Percentiles rank a stretch among this genome's conserved stretches.
Evolutionary conservation across 1,140 invertebrate species (phyloP).

Genomic region (Hylyphantes graminicola): DNA sequence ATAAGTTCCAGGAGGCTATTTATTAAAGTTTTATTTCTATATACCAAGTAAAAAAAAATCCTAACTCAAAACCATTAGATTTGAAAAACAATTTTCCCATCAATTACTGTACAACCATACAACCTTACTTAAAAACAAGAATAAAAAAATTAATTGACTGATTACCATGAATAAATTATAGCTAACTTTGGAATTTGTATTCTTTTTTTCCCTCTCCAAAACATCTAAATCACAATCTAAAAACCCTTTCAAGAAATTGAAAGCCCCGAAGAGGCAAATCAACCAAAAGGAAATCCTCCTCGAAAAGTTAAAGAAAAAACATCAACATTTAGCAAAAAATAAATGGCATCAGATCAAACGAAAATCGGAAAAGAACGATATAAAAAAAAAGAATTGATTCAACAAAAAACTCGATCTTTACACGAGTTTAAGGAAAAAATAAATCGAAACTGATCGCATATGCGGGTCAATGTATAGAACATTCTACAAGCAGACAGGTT

Average conservation of each 20-base stretch:
- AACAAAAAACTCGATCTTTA: too few species aligned
- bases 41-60: too few species aligned
- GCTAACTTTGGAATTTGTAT: background rate
- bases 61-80: too few species aligned
- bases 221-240: background rate
- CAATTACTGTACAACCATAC: background rate
- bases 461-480: conserved; percentile 44
- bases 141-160: conserved; percentile 48
- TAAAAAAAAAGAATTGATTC: too few species aligned
- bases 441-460: conserved; percentile 44
- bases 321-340: conserved; percentile 5
- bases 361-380: background rate
- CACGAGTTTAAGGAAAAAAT: background rate
- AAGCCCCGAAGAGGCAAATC: conserved; percentile 27
- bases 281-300: conserved; percentile 26
- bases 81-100: background rate
- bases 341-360: background rate
- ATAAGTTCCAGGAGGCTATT: too few species aligned
- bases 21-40: too few species aligned
- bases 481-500: conserved; percentile 47
- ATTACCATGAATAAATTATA: conserved; percentile 41
- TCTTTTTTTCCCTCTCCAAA: background rate
- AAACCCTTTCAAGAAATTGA: conserved; percentile 7
- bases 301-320: conserved; percentile 6
- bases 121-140: too few species aligned